Evolutionary conservation across 2,113 vertebrate genomes (phyloP), one percentile per base, ranked within the genome.

Genomic region (Cyphomyrus discorhynchus): DNA sequence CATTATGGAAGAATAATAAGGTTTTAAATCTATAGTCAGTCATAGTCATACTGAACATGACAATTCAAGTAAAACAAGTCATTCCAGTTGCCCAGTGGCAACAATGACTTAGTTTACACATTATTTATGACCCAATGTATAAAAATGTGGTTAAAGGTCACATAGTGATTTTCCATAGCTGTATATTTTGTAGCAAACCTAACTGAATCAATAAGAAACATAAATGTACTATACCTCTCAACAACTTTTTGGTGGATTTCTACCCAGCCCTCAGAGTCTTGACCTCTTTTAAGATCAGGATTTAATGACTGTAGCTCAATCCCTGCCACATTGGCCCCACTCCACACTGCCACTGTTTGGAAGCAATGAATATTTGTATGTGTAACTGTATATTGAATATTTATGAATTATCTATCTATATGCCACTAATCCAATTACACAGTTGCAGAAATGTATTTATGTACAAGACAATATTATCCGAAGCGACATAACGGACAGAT

Each of bases 301-400:
- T 91, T 93, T 24, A 92, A 53, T 83, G 87, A 82, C 90, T 92
- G 91, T 77, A 94, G 91, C 77, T 53, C 91, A 42, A 94, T 89
- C n/a, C 93, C 92, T 70, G 93, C 93, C 46, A 94, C 89, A 74
- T 92, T 94, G 21, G 91, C 88, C 7, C 91, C 91, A 35, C 92
- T 94, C 93, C 94, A 93, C 6, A 93, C 90, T 88, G 93, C 86
- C 53, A 93, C 93, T 93, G 83, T 52, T 77, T 7, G 45, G 77
- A 90, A 82, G 82, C 13, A 49, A 85, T 11, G 84, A 31, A 9
- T 80, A 74, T 80, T 80, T 80, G 74, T 39, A 77, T 77, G 39
- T 77, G 70, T 15, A 42, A 80, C 4, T 80, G 74, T 42, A 39
- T 39, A 39, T 8, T 42, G 5, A 80, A 80, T 39, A 80, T 77